These are phyloP conservation scores for Agrochola macilenta DNA, from an alignment of 2,888 invertebrate genomes.

Conservation along the genomic window DNA sequence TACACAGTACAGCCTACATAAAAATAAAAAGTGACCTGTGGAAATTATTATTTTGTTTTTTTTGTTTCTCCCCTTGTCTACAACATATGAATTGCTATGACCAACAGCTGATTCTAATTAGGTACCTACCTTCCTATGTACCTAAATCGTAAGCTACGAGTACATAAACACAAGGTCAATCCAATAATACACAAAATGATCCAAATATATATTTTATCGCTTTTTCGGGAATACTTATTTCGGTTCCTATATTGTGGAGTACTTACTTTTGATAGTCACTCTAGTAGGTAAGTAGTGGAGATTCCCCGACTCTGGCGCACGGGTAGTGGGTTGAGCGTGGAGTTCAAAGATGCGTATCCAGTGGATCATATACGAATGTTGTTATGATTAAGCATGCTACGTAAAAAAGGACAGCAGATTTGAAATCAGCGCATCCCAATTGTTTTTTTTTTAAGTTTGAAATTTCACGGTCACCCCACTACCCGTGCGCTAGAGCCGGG, in stretches of 20 bases:
- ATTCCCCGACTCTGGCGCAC: too few species aligned
- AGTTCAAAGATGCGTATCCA: too few species aligned
- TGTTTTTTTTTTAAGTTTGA: too few species aligned
- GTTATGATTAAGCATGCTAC: too few species aligned
- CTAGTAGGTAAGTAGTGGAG: background rate
- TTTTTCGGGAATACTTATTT: background rate
- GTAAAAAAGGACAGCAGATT: too few species aligned
- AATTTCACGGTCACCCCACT: too few species aligned
- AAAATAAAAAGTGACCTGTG: background rate
- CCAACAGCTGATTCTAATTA: background rate
- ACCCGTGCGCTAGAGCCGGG: too few species aligned
- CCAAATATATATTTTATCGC: background rate
- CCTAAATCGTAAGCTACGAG: background rate
- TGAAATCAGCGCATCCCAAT: too few species aligned
- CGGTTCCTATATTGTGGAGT: too few species aligned
- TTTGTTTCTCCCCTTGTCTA: background rate
- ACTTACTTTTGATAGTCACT: background rate
- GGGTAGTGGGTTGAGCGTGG: too few species aligned
- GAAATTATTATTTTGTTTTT: background rate
- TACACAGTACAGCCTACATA: conserved; percentile 4
- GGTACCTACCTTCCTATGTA: background rate
- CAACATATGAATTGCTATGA: background rate
- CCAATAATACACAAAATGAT: background rate
- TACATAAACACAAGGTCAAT: background rate
- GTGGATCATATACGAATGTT: too few species aligned